Base-by-base conservation (phyloP, 2,113 vertebrate genomes). In the Carollia perspicillata region DNA sequence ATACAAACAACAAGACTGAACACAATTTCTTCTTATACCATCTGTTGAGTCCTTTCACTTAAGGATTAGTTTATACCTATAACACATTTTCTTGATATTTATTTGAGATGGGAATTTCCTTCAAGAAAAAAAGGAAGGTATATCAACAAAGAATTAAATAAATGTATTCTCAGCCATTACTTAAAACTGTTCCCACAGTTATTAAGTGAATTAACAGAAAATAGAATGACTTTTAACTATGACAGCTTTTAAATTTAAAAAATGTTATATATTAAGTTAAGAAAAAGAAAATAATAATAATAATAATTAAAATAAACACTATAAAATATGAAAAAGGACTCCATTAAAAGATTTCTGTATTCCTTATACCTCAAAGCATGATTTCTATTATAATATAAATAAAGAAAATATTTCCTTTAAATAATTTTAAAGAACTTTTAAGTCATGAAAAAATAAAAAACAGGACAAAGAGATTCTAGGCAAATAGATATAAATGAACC, bases 181-280 rank as follows among this genome's bases (percentile, higher is more conserved):
- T 53, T 68, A 91, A 75, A 89, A 5, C 69, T 3, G 90, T 85
- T 97, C 78, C 88, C 40, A 92, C n/a, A 97, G 92, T 86, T 97
- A 68, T 92, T 93, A 95, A 51, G 10, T 92, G 42, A 97, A 7
- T 26, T 97, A 84, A 89, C 60, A 96, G 17, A 17, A 93, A 37
- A 96, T 74, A 71, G 23, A 90, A 69, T 51, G 30, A 87, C 88
- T 96, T 87, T 6, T 68, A 90, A 47, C 84, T 77, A 63, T 78
- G 20, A 2, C 4, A 86, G 7, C 69, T 96, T 60, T 66, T 22
- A 84, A 75, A 37, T 66, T 44, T 6, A 28, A 85, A 89, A 77
- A 35, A 2, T 28, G 8, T 28, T 18, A 35, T 63, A 51, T 20
- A 81, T 65, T 83, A 87, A 40, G 47, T 69, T 80, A 40, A n/a